Evolutionary conservation across 2,797 vertebrate species (phyloP).

Genomic region (Eremophila alpestris): DNA sequence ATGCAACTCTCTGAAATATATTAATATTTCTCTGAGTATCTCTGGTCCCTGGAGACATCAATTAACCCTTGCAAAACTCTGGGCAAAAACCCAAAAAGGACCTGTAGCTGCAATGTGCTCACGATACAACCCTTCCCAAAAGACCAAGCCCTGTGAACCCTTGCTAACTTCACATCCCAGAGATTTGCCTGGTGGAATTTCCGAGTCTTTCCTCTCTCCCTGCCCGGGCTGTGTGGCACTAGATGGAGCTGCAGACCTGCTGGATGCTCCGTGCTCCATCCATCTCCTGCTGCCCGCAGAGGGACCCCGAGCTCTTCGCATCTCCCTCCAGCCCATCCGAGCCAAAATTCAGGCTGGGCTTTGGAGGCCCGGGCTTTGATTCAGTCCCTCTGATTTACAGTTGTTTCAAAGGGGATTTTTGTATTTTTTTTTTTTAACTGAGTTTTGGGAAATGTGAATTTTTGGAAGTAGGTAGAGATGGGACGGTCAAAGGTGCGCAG

Average conservation of each 20-base stretch:
- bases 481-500: background rate
- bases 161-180: rapidly evolving
- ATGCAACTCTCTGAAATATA: background rate
- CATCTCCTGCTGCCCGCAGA: background rate
- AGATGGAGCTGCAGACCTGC: constrained; percentile 40
- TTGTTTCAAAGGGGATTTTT: rapidly evolving
- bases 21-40: rapidly evolving
- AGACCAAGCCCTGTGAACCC: background rate
- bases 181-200: rapidly evolving
- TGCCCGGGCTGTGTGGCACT: background rate
- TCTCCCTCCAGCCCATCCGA: rapidly evolving
- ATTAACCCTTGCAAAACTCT: background rate
- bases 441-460: background rate
- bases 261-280: rapidly evolving
- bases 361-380: rapidly evolving
- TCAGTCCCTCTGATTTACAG: background rate
- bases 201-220: rapidly evolving
- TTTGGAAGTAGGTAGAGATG: background rate
- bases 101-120: rapidly evolving
- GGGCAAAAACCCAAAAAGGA: rapidly evolving
- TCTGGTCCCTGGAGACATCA: background rate
- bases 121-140: background rate
- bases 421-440: too few species aligned
- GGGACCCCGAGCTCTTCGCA: background rate
- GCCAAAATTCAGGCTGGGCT: background rate